Evolutionary conservation across 2,113 vertebrate species (phyloP), one percentile per base, ranked within the genome.

Genomic region (Seriola dumerili): DNA sequence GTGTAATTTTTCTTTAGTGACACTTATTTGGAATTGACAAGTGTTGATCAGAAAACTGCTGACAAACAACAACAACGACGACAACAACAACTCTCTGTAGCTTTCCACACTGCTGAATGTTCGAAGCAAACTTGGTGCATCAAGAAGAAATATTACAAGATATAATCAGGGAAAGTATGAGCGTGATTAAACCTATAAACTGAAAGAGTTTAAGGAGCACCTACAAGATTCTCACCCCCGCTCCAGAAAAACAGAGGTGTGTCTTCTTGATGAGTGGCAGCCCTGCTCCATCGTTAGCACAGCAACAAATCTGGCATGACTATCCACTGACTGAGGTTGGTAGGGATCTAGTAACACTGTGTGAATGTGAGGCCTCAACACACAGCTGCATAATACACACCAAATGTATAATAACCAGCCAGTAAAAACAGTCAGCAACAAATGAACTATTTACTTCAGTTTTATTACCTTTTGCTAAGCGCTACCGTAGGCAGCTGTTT

Each of bases 11-110:
- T 44, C 48, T 61, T 57, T 3, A 10, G 55, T 55, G 71, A 76
- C 63, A 70, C 29, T 58, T 55, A 17, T 64, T 84, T 84, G 48
- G 66, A 72, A 25, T 54, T 80, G 73, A 38, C 12, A 40, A 67
- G 78, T 48, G 74, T 48, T 65, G 50, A 69, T 61, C 46, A 46
- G 14, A 67, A 61, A 76, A 75, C 32, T 62, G 63, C 72, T 70
- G 76, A 72, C 42, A n/a, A 76, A 71, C 48, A 65, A 36, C 25
- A 65, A 76, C 34, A 76, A 58, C 38, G 69, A 25, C 64, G 55
- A 12, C 46, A 29, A 29, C 29, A 29, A 29, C 29, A 29, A 29
- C 29, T 54, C 48, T 50, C 17, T 62, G 36, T 61, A 46, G 69
- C 42, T 48, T 38, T 38, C 40, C 23, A 62, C 36, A 55, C 3